A percentile compares a stretch with the other conserved stretches of the same genome.
Conservation (phyloP, 2,888 invertebrate genomes). For the Alitta virens region DNA sequence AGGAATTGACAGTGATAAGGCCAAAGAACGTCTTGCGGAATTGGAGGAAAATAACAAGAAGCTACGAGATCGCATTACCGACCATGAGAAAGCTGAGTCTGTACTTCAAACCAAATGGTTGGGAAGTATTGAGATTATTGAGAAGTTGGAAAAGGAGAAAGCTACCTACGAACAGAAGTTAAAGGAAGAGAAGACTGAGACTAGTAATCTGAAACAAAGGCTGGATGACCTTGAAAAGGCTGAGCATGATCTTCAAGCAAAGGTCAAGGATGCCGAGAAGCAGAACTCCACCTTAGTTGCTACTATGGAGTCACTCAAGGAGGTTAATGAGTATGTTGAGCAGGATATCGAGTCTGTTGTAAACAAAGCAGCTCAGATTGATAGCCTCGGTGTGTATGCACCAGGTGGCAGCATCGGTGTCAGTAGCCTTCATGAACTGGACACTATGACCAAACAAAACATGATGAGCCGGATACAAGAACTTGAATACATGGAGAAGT, state of each 20-base stretch:
- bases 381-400: too few species aligned
- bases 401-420: too few species aligned
- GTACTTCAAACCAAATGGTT: conserved; percentile 21
- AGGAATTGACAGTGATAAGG: conserved; percentile 40
- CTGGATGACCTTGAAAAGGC: conserved; percentile 30
- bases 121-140: conserved; percentile 14
- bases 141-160: conserved; percentile 13
- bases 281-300: conserved; percentile 24
- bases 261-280: conserved; percentile 33
- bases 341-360: too few species aligned
- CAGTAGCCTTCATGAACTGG: too few species aligned
- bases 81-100: conserved; percentile 7
- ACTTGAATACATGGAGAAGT: conserved; percentile 22
- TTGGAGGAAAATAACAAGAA: conserved; percentile 3
- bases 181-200: conserved; percentile 21
- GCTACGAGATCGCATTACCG: conserved; percentile 5
- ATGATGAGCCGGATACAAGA: conserved; percentile 24
- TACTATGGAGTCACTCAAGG: not conserved
- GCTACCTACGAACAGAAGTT: conserved; percentile 21
- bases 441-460: conserved; percentile 16
- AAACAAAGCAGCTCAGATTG: too few species aligned
- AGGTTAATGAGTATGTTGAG: too few species aligned
- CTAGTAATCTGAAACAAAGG: conserved; percentile 25
- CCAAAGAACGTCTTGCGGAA: not conserved
- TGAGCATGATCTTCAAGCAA: conserved; percentile 20